Percentiles rank a stretch among this genome's conserved stretches.
These are phyloP conservation scores for Amphipyra berbera DNA, from an alignment of 2,888 invertebrate genomes.

Conservation along the genomic window DNA sequence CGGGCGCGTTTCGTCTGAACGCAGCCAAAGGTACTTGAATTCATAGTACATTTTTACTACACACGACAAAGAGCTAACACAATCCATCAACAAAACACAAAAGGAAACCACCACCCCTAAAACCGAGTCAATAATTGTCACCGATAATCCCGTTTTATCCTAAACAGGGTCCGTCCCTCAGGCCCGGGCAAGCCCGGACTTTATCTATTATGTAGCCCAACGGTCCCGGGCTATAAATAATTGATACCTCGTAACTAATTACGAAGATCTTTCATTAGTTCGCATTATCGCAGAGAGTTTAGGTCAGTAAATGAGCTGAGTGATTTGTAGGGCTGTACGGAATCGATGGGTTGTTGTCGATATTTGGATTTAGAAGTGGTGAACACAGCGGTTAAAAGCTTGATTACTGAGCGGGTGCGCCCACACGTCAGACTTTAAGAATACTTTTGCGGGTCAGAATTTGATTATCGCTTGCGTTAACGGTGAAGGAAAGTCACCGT, in stretches of 20 bases:
- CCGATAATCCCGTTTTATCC: constrained; percentile 56
- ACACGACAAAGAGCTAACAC: too few species aligned
- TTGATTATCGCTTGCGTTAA: too few species aligned
- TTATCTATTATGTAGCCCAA: constrained; percentile 60
- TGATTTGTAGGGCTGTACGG: constrained; percentile 50
- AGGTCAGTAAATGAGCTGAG: constrained; percentile 57
- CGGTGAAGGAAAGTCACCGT: too few species aligned
- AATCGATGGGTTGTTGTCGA: constrained; percentile 38
- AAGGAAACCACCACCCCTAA: constrained; percentile 19
- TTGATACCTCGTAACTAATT: constrained; percentile 78
- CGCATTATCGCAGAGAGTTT: constrained; percentile 63
- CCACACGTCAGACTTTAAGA: too few species aligned
- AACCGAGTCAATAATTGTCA: constrained; percentile 52
- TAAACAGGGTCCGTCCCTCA: constrained; percentile 43
- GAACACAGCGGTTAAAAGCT: neutral
- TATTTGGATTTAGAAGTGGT: constrained; percentile 18
- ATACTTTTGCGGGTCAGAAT: too few species aligned
- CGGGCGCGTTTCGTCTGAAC: too few species aligned
- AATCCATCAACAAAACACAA: constrained; percentile 4
- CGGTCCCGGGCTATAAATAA: constrained; percentile 71
- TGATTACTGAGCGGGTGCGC: too few species aligned
- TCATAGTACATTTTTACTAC: too few species aligned
- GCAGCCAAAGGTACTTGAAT: too few species aligned
- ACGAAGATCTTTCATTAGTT: constrained; percentile 71
- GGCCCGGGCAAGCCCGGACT: constrained; percentile 42